A percentile compares a stretch with the other conserved stretches of the same genome.
phyloP scores from a whole-genome alignment of 2,797 vertebrate species.

The Buphagus erythrorhynchus region DNA sequence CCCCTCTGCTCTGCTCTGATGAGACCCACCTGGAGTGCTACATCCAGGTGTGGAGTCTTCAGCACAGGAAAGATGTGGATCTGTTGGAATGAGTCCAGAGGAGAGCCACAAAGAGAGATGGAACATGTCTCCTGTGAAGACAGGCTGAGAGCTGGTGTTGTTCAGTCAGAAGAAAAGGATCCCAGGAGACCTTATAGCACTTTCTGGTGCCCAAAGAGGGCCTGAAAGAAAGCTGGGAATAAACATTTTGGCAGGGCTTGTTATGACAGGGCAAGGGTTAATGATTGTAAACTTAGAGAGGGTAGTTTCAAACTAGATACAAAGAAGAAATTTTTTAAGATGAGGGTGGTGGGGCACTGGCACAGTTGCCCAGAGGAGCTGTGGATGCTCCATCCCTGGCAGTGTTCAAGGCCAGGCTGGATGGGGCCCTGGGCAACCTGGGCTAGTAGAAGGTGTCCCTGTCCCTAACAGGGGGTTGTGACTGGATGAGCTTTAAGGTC shows the following conservation, averaged over 20 bases:
- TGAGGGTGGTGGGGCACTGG: background rate
- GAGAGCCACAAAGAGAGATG: background rate
- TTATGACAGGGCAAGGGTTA: accelerated
- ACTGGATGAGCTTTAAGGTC: background rate
- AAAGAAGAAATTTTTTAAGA: accelerated
- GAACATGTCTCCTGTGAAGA: background rate
- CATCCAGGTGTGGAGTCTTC: background rate
- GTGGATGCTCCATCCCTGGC: background rate
- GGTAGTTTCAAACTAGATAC: background rate
- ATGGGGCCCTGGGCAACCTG: background rate
- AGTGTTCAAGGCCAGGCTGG: background rate
- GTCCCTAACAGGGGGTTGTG: accelerated
- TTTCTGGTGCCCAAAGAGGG: background rate
- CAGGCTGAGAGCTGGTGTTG: background rate
- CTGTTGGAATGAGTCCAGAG: background rate
- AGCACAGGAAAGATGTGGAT: background rate
- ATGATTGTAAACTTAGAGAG: background rate
- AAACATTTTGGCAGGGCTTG: background rate
- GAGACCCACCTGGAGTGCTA: background rate
- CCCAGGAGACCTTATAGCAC: accelerated
- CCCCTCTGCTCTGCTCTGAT: background rate
- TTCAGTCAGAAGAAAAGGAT: background rate
- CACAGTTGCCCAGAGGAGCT: background rate
- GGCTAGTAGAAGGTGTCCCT: background rate
- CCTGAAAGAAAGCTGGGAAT: background rate